Evolutionary conservation across 1,140 invertebrate species (phyloP).

Genomic region (Liolophura sinensis): DNA sequence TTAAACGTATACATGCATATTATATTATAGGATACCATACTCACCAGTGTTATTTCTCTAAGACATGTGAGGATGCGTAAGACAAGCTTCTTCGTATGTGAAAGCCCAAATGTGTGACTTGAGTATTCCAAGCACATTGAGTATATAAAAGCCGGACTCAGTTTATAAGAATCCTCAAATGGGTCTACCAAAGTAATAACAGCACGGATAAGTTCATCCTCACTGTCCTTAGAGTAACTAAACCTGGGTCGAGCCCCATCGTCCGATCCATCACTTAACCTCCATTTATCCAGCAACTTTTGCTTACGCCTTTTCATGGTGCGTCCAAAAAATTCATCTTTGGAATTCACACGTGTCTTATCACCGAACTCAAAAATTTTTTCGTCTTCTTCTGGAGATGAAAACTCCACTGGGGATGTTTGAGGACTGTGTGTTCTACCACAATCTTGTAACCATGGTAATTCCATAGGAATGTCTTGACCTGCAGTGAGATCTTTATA

Average conservation of each 20-base stretch:
- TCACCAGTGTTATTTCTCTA: slow-evolving; percentile 38
- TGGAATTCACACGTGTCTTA: too few species aligned
- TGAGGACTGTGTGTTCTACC: too few species aligned
- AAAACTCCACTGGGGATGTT: too few species aligned
- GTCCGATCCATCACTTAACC: slow-evolving; percentile 2
- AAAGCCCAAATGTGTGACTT: slow-evolving; percentile 29
- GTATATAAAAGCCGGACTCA: slow-evolving; percentile 38
- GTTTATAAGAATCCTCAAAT: slow-evolving; percentile 28
- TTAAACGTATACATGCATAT: too few species aligned
- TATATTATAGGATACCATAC: slow-evolving; percentile 10
- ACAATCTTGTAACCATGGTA: slow-evolving; percentile 32
- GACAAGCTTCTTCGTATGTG: slow-evolving; percentile 33
- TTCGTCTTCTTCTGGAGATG: too few species aligned
- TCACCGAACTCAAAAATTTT: too few species aligned
- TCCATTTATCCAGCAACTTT: too few species aligned
- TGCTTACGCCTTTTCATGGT: too few species aligned
- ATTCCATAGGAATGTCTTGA: slow-evolving; percentile 35
- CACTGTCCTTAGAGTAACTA: slow-evolving; percentile 36
- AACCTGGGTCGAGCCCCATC: too few species aligned
- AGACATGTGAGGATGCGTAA: slow-evolving; percentile 32
- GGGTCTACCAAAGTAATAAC: slow-evolving; percentile 33
- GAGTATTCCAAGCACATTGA: slow-evolving; percentile 40
- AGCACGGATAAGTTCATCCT: slow-evolving; percentile 41
- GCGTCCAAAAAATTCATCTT: too few species aligned
- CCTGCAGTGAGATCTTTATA: slow-evolving; percentile 48